phyloP scores from a whole-genome alignment of 2,797 vertebrate genomes.

The Poeciliopsis infans region DNA sequence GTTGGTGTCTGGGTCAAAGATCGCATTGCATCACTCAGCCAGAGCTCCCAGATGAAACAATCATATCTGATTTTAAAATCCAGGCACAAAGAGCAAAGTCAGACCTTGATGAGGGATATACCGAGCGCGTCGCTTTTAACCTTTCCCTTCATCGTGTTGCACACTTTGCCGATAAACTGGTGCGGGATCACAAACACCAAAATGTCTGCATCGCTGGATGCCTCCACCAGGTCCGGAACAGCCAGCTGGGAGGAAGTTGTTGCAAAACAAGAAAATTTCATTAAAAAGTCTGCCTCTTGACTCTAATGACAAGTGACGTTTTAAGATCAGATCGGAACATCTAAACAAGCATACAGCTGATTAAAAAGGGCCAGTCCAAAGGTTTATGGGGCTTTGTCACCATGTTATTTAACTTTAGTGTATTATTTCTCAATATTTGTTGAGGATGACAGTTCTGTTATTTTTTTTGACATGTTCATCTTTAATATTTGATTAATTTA shows the following conservation, averaged over 20 bases:
- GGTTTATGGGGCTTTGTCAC: background rate
- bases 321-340: background rate
- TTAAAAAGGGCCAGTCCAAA: background rate
- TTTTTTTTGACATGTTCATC: background rate
- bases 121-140: constrained; percentile 88
- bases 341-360: background rate
- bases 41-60: background rate
- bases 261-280: background rate
- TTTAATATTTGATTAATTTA: background rate
- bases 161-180: constrained; percentile 90
- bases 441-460: background rate
- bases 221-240: constrained; percentile 89
- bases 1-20: constrained; percentile 22
- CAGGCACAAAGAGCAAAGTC: constrained; percentile 17
- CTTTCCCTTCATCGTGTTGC: constrained; percentile 90
- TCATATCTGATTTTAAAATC: constrained; percentile 4
- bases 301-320: background rate
- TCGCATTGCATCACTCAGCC: background rate
- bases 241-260: constrained; percentile 82
- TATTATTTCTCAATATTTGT: background rate
- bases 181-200: constrained; percentile 96
- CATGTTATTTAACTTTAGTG: background rate
- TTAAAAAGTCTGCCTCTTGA: background rate
- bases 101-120: constrained; percentile 95
- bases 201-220: constrained; percentile 86